phyloP scores from a whole-genome alignment of 2,888 invertebrate genomes.

The Polia nebulosa region DNA sequence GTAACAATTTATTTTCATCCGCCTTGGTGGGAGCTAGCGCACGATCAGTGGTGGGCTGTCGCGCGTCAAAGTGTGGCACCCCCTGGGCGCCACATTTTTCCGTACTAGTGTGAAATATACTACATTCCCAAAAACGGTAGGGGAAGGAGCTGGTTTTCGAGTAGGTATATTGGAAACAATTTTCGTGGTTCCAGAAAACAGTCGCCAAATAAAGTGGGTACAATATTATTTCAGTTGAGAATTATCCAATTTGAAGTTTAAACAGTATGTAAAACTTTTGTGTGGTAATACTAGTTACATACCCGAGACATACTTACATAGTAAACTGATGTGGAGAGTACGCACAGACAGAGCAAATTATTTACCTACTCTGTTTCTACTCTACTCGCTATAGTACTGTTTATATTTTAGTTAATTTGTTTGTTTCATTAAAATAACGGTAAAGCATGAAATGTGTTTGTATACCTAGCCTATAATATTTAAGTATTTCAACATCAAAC shows the following conservation, averaged over 20 bases:
- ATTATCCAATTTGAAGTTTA: conserved; percentile 51
- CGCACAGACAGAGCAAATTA: conserved; percentile 5
- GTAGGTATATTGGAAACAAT: too few relatives aligned
- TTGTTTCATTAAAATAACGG: neutral
- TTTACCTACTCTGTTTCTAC: conserved; percentile 22
- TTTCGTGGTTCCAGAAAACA: conserved; percentile 3
- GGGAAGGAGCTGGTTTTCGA: too few relatives aligned
- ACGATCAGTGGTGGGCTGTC: too few relatives aligned
- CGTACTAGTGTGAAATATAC: too few relatives aligned
- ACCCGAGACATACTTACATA: conserved; percentile 17
- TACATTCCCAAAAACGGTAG: too few relatives aligned
- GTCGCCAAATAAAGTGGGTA: conserved; percentile 9
- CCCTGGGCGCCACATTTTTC: too few relatives aligned
- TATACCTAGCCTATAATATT: too few relatives aligned
- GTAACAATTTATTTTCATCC: too few relatives aligned
- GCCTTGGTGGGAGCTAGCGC: too few relatives aligned
- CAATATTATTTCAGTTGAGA: conserved; percentile 52
- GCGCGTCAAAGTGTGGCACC: too few relatives aligned
- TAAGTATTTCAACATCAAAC: too few relatives aligned
- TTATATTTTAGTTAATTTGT: conserved; percentile 15
- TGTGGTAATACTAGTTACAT: neutral
- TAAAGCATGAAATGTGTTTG: neutral
- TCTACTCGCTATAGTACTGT: neutral
- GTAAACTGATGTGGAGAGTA: neutral
- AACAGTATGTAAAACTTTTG: conserved; percentile 39